phyloP scores from a whole-genome alignment of 2,113 vertebrate genomes.

The Carassius carassius region DNA sequence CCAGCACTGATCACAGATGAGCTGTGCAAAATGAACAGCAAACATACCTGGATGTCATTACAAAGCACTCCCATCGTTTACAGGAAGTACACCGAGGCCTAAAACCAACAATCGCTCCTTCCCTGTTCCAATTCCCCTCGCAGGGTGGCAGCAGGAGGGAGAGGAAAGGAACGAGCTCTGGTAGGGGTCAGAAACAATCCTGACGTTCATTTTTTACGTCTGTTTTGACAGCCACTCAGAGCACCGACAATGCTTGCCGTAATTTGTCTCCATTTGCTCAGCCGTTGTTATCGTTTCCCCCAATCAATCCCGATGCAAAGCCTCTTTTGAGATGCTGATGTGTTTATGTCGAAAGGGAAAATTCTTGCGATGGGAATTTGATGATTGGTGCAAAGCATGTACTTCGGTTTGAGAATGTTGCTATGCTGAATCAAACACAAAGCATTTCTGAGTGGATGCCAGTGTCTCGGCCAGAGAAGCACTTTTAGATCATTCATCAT shows the following conservation, averaged over 20 bases:
- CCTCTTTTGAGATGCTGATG: constrained; percentile 6
- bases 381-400: constrained; percentile 34
- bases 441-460: constrained; percentile 38
- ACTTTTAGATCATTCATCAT: constrained; percentile 47
- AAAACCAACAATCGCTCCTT: constrained; percentile 40
- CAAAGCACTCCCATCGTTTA: constrained; percentile 58
- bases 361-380: constrained; percentile 21
- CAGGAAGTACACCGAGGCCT: constrained; percentile 45
- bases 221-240: constrained; percentile 70
- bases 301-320: constrained; percentile 45
- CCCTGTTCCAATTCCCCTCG: constrained; percentile 4
- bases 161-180: neutral
- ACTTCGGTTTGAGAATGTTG: constrained; percentile 26
- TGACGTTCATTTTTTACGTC: constrained; percentile 63
- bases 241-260: constrained; percentile 63
- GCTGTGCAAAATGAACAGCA: constrained; percentile 73
- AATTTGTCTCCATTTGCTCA: constrained; percentile 68
- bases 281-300: constrained; percentile 50
- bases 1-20: constrained; percentile 68
- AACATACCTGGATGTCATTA: constrained; percentile 77
- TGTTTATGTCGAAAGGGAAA: constrained; percentile 23
- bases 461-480: constrained; percentile 18
- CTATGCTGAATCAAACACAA: constrained; percentile 24
- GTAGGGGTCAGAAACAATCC: constrained; percentile 51
- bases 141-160: constrained; percentile 11